Conservation (phyloP, 2,888 invertebrate genomes). For the Busseola fusca region DNA sequence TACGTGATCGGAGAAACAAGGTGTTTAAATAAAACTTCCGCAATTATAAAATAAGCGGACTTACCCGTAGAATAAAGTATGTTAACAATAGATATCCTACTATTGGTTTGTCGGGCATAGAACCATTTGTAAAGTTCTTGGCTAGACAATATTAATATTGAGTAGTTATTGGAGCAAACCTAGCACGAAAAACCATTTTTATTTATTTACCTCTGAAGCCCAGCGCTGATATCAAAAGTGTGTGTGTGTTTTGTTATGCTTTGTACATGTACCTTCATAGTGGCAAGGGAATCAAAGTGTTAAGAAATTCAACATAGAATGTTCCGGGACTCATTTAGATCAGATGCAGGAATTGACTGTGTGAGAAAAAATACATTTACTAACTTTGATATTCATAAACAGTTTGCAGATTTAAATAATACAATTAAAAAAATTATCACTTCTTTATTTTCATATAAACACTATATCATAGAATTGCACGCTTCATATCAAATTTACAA, state of each 20-base stretch:
- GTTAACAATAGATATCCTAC: background rate
- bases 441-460: conserved; percentile 41
- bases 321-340: background rate
- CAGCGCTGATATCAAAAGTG: background rate
- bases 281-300: background rate
- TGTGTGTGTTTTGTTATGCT: too few relatives aligned
- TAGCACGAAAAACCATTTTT: background rate
- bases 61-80: too few relatives aligned
- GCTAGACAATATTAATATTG: background rate
- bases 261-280: background rate
- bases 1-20: conserved; percentile 9
- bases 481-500: conserved; percentile 43
- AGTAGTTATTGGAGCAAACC: background rate
- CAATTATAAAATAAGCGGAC: conserved; percentile 1
- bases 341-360: background rate
- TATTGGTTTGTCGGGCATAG: background rate
- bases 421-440: conserved; percentile 20
- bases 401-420: conserved; percentile 11
- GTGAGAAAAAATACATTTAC: background rate
- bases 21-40: conserved; percentile 12
- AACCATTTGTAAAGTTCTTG: background rate
- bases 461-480: conserved; percentile 30
- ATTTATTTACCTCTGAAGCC: background rate
- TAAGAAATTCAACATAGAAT: background rate
- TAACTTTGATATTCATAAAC: background rate